Evolutionary conservation across 2,888 invertebrate species (phyloP).

Genomic region (Isotomurus palustris): DNA sequence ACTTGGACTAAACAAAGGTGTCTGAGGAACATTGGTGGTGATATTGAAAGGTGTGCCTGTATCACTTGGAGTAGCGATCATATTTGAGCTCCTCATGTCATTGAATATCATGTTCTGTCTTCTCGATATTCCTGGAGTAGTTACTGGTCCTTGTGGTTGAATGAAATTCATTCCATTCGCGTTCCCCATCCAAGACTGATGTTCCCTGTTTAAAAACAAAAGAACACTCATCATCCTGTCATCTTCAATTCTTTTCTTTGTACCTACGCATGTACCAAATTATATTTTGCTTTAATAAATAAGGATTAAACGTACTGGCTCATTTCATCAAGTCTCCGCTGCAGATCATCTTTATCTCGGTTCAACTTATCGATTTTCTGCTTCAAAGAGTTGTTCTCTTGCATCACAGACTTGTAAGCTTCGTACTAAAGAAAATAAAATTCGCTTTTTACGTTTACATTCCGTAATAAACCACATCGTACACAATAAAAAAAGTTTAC

Average conservation of each 20-base stretch:
- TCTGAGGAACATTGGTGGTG: background rate
- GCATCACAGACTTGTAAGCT: constrained; percentile 41
- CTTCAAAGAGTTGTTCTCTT: constrained; percentile 64
- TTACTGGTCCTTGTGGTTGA: background rate
- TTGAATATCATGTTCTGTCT: background rate
- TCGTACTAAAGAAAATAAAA: background rate
- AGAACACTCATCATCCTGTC: too few relatives aligned
- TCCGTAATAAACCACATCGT: background rate
- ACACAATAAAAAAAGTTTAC: background rate
- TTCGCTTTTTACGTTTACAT: background rate
- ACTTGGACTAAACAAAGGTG: too few relatives aligned
- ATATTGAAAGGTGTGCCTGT: background rate
- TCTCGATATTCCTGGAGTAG: background rate
- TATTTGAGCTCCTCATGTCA: too few relatives aligned
- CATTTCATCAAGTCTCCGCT: background rate
- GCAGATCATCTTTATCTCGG: constrained; percentile 53
- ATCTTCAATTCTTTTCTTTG: too few relatives aligned
- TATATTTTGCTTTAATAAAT: background rate
- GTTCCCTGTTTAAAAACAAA: background rate
- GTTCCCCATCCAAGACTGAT: background rate
- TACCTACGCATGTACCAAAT: background rate
- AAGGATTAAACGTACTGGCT: background rate
- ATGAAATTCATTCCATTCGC: background rate
- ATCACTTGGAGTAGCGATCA: background rate
- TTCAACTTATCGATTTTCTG: constrained; percentile 66